Percentiles rank a stretch among this genome's conserved stretches.
These are phyloP conservation scores for Apoda limacodes DNA, from an alignment of 2,888 invertebrate species.

Conservation along the genomic window DNA sequence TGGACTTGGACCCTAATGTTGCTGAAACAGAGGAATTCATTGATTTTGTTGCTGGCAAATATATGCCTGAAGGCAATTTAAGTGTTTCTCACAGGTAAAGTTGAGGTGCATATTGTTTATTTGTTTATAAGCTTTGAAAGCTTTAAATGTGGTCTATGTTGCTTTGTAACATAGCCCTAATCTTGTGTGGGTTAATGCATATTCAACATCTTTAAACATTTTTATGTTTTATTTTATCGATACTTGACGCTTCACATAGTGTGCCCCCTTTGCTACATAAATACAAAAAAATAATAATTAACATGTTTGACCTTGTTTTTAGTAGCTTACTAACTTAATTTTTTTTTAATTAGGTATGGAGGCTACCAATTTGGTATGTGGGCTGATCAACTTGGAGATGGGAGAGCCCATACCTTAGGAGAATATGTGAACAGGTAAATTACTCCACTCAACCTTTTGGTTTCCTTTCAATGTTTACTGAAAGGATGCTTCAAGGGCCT, in stretches of 20 bases:
- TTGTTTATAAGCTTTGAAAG: neutral
- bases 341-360: conserved; percentile 74
- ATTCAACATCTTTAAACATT: no score
- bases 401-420: conserved; percentile 64
- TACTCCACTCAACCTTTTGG: neutral
- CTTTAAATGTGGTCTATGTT: neutral
- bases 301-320: no score
- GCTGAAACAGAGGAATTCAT: conserved; percentile 62
- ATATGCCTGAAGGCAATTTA: conserved; percentile 62
- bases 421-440: conserved; percentile 60
- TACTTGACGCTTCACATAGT: no score
- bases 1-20: conserved; percentile 58
- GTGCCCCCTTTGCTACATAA: no score
- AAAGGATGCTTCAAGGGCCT: no score
- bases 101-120: no score
- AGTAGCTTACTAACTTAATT: no score
- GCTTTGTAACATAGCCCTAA: conserved; percentile 2
- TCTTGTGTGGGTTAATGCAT: no score
- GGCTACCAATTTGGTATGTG: conserved; percentile 77
- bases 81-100: conserved; percentile 63
- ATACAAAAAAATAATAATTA: no score
- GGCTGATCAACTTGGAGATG: conserved; percentile 77
- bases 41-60: conserved; percentile 71
- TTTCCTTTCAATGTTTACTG: no score
- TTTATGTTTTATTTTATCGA: no score